These are phyloP conservation scores for Fistularia tabacaria DNA, from an alignment of 2,797 vertebrate species.

Conservation along the genomic window DNA sequence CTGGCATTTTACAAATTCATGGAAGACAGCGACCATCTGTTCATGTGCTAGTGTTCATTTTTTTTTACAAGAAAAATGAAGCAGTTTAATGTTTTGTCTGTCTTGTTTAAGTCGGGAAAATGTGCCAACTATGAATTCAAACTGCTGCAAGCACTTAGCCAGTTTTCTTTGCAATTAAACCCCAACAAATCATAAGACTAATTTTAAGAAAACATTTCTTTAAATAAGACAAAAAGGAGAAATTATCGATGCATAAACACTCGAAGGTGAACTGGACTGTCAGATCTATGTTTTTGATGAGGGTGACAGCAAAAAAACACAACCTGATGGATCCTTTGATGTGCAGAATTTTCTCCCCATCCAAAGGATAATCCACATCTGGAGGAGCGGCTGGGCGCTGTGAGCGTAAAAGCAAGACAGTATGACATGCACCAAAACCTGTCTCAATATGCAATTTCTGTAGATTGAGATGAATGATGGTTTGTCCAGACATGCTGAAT, in stretches of 20 bases:
- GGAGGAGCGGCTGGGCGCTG: slow-evolving; percentile 89
- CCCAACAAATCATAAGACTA: no score
- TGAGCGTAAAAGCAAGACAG: slow-evolving; percentile 22
- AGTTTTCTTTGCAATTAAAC: no score
- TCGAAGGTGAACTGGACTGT: not conserved
- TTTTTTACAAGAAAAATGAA: no score
- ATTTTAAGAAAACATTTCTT: no score
- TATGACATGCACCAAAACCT: not conserved
- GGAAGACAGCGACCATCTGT: no score
- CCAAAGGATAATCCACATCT: slow-evolving; percentile 93
- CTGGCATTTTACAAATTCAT: no score
- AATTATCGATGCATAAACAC: not conserved
- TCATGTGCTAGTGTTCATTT: no score
- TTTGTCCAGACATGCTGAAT: not conserved
- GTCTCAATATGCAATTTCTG: not conserved
- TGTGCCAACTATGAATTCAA: no score
- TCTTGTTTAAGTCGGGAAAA: no score
- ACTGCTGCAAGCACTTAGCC: no score
- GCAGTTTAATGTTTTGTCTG: no score
- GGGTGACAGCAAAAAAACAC: not conserved
- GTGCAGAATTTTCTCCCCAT: slow-evolving; percentile 94
- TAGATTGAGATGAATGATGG: not conserved
- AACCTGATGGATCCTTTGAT: slow-evolving; percentile 93
- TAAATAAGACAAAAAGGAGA: not conserved
- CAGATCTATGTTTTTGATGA: not conserved